These are phyloP conservation scores for Homalodisca vitripennis DNA, from an alignment of 1,140 invertebrate species.

Conservation along the genomic window DNA sequence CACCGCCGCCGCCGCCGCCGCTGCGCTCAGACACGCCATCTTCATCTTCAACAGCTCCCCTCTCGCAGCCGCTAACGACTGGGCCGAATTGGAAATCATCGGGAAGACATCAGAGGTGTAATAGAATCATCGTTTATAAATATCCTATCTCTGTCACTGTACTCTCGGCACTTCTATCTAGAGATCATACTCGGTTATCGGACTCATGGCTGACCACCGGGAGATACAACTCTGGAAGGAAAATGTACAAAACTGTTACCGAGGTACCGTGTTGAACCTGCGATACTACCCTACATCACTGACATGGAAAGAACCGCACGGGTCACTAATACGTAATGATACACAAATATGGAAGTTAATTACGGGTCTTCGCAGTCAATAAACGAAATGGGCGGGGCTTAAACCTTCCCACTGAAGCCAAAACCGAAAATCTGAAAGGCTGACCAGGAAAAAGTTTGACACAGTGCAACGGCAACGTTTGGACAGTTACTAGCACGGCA, in stretches of 20 bases:
- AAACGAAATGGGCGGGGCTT: conserved; percentile 26
- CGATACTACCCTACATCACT: too few relatives aligned
- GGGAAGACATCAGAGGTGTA: neutral
- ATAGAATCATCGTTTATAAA: too few relatives aligned
- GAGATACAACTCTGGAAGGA: too few relatives aligned
- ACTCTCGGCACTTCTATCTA: neutral
- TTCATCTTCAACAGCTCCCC: neutral
- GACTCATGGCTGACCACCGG: neutral
- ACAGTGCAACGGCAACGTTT: neutral
- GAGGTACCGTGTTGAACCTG: too few relatives aligned
- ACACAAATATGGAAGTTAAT: neutral
- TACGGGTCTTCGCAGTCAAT: too few relatives aligned
- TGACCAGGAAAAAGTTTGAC: conserved; percentile 1
- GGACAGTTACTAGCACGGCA: conserved; percentile 23
- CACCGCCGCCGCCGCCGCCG: neutral
- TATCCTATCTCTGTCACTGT: neutral
- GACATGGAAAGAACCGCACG: neutral
- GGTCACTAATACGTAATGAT: neutral
- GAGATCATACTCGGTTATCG: neutral
- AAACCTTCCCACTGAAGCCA: neutral
- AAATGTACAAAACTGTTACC: too few relatives aligned
- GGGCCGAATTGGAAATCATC: neutral
- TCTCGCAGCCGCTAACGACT: neutral
- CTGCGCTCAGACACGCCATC: neutral
- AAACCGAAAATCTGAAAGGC: conserved; percentile 21